Percentiles rank a stretch among this genome's conserved stretches.
phyloP scores from a whole-genome alignment of 2,797 vertebrate genomes.

The Xyrichtys novacula region DNA sequence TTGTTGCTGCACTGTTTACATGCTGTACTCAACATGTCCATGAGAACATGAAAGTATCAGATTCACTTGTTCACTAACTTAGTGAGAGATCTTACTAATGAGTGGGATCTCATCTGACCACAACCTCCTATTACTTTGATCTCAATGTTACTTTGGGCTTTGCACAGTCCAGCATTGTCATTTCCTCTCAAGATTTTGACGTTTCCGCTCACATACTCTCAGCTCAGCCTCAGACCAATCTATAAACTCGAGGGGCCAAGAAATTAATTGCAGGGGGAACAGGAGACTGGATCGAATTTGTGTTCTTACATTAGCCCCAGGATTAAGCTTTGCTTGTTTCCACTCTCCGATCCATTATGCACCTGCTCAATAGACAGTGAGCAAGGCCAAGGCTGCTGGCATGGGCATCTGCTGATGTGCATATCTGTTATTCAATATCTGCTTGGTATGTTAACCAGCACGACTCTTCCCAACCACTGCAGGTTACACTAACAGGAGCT shows the following conservation, averaged over 20 bases:
- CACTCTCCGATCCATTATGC: conserved; percentile 56
- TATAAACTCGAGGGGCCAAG: conserved; percentile 63
- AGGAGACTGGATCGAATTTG: conserved; percentile 71
- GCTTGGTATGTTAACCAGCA: conserved; percentile 18
- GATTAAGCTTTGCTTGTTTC: conserved; percentile 59
- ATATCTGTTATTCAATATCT: conserved; percentile 32
- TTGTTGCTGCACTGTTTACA: background rate
- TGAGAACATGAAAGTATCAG: too few relatives aligned
- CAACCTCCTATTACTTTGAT: too few relatives aligned
- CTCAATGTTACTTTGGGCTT: too few relatives aligned
- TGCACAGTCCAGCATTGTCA: background rate
- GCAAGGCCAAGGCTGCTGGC: conserved; percentile 25
- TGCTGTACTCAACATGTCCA: too few relatives aligned
- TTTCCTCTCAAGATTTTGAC: conserved; percentile 36
- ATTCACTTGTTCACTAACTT: too few relatives aligned
- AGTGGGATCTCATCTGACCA: too few relatives aligned
- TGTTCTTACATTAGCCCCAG: conserved; percentile 71
- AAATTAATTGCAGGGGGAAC: conserved; percentile 78
- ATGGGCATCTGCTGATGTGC: conserved; percentile 33
- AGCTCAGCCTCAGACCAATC: conserved; percentile 48
- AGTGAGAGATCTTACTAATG: too few relatives aligned
- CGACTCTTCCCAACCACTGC: conserved; percentile 18
- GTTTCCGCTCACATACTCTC: conserved; percentile 34
- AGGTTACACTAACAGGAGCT: conserved; percentile 6
- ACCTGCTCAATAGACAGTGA: conserved; percentile 56